Evolutionary conservation across 2,888 invertebrate genomes (phyloP), one percentile per base, ranked within the genome.

Genomic region (Pseudococcus jackbeardsleyi): DNA sequence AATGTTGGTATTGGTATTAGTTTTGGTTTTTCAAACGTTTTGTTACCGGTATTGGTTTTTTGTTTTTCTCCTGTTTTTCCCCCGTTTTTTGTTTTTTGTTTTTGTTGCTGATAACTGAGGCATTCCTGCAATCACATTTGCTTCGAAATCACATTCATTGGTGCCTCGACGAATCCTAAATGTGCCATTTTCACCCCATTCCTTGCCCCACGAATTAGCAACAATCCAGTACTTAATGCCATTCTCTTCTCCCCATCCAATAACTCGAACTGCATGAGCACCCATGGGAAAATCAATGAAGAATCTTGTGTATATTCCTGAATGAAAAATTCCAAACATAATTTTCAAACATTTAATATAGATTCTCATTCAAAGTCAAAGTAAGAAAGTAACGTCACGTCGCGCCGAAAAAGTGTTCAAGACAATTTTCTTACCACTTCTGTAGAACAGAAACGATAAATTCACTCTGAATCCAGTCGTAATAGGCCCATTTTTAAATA

Each of bases 401-500:
- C 12, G 12, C 12, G 15, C 46, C 5, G 46, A 46, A 33, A 33
- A 33, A 33, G 1, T 5, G 5, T 11, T 46, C 6, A 46, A 46
- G 1, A 3, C 1, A 11, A 46, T 46, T 46, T 46, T 50, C 50
- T 59, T 8, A 88, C 90, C 90, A 89, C 93, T 94, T 92, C 96
- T 97, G 93, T 98, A 98, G 85, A 93, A 92, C 8, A 96, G 93
- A 91, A 98, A 94, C 92, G 98, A 98, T 82, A 94, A 94, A 91
- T 96, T 98, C 4, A 98, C 98, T 0, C 95, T 95, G 91, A 98
- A 97, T 0, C 96, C 96, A 0, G 93, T 98, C 92, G 97, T 98
- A 0, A 98, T 97, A 0, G 98, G 98, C 33, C 97, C 98, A 91
- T 97, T 96, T 72, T 93, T 94, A 93, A 94, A 94, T 89, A 98